Evolutionary conservation across 1,140 invertebrate species (phyloP), one percentile per base, ranked within the genome.

Genomic region (Adoxophyes honmai): DNA sequence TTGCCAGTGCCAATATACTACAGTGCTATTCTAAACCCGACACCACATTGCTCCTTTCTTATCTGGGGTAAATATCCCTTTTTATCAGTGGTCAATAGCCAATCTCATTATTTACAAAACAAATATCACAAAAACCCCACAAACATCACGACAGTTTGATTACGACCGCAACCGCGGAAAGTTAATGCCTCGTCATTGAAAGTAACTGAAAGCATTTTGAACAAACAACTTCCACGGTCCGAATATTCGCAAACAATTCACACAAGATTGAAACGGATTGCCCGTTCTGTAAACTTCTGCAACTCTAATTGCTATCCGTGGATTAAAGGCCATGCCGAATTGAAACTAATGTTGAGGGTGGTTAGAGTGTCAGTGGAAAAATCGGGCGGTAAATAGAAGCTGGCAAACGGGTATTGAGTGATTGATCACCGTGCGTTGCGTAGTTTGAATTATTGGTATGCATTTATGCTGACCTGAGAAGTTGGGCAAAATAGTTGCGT

Each of bases 241-340:
- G 21, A 33, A 48, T 48, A 48, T 48, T 48, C 42, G 21, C 42
- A 48, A 48, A 48, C 42, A 48, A 48, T 48, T 48, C 42, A 33
- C 42, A 48, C 42, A 48, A 48, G 42, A 48, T 48, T 48, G 42
- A 48, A 48, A 48, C 42, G 42, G 42, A 48, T 48, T 48, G 42
- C 42, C 42, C 42, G 42, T 48, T 48, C 42, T 48, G 42, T 48
- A 48, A 48, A 48, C 16, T 48, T 48, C n/a, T 6, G n/a, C 18
- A 48, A 33, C 42, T 48, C 16, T 48, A 48, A 21, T 48, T 48
- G 10, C 18, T 18, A 18, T 21, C 21, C 3, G n/a, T 16, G 16
- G 11, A 28, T 48, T 48, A 48, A 21, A 48, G 11, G 42, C 42
- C 42, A 48, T 21, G 21, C 42, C 10, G 11, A 21, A 48, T 33